Evolutionary conservation across 2,113 vertebrate species (phyloP), one percentile per base, ranked within the genome.

Genomic region (Toxotes chatareus): DNA sequence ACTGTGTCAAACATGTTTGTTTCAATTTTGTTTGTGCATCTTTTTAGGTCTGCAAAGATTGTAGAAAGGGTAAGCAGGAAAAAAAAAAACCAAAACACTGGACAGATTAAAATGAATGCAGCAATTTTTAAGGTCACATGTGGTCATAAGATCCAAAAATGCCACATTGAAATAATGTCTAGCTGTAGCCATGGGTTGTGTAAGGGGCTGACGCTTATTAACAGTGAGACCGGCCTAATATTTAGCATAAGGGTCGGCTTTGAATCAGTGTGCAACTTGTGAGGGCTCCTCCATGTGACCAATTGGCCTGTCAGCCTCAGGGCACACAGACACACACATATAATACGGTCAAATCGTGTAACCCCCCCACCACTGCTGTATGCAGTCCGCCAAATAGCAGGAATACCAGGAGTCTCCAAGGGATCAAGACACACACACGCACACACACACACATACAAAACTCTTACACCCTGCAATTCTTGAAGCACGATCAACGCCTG

Each of bases 351-450:
- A 71, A 88, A 82, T 72, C 42, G 27, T 86, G 62, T 62, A 82
- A 80, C 73, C 76, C 73, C 73, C 84, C 77, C 63, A 87, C 76
- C 63, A 68, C 53, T 80, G 83, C 73, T 76, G 73, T 69, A 67
- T 7, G 56, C 79, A 82, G 61, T 60, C 76, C 66, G 81, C 69
- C 90, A 91, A 91, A 91, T 93, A 90, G 83, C 86, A 75, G 40
- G 27, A 92, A 93, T 92, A 90, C 91, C 89, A 86, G 84, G 83
- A 75, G 69, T 92, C 92, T 90, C 93, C 57, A 91, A 7, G 82
- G 90, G 82, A 92, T 89, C 76, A 53, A 82, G 86, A 85, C 76
- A 74, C 56, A 76, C 74, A 75, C 78, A 79, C 79, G 1, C 27
- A 27, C 27, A 27, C 27, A 27, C 27, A 27, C 27, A 27, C 76